These are phyloP conservation scores for Hypolimnas misippus DNA, from an alignment of 2,888 invertebrate genomes.

Conservation along the genomic window DNA sequence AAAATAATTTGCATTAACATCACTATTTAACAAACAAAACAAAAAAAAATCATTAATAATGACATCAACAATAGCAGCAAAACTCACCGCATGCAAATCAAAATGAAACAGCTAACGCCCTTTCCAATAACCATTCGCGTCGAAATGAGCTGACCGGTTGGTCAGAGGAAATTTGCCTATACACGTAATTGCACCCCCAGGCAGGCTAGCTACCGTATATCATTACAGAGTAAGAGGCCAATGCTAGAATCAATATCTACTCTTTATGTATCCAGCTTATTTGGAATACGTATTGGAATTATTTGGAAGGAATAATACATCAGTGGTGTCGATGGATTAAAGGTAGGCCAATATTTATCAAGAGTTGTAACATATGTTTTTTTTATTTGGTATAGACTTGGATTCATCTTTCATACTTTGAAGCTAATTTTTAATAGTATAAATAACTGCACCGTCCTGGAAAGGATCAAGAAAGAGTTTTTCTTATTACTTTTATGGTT, in stretches of 20 bases:
- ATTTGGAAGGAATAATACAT: constrained; percentile 2
- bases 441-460: too few species aligned
- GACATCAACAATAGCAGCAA: constrained; percentile 1
- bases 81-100: constrained; percentile 24
- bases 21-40: background rate
- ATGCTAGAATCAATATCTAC: constrained; percentile 46
- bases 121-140: constrained; percentile 28
- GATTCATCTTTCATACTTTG: too few species aligned
- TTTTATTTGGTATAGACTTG: too few species aligned
- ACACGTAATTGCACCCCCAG: constrained; percentile 49
- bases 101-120: constrained; percentile 23
- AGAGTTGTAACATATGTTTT: too few species aligned
- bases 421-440: too few species aligned
- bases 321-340: background rate
- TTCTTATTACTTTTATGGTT: too few species aligned
- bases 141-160: constrained; percentile 39
- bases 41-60: background rate
- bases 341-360: too few species aligned
- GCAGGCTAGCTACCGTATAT: constrained; percentile 44
- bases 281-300: constrained; percentile 3
- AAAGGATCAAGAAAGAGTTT: too few species aligned
- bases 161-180: constrained; percentile 47
- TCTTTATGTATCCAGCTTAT: constrained; percentile 36
- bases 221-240: constrained; percentile 43
- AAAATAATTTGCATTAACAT: background rate